Evolutionary conservation across 2,888 invertebrate genomes (phyloP).

Genomic region (Plebejus argus): DNA sequence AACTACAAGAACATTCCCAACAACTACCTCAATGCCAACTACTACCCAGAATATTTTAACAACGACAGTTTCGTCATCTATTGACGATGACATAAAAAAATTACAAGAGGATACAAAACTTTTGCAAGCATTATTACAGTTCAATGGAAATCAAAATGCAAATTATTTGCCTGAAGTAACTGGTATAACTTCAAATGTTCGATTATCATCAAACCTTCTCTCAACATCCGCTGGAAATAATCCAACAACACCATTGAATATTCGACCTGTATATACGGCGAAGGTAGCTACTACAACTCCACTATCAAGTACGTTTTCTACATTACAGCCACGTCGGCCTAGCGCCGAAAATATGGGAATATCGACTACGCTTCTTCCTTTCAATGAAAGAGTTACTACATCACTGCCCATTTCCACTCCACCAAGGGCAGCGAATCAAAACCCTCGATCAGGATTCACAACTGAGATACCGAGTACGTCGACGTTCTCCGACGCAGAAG

Average conservation of each 20-base stretch:
- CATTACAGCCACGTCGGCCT: constrained; percentile 54
- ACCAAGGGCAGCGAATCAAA: constrained; percentile 53
- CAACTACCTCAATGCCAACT: constrained; percentile 43
- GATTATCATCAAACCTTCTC: constrained; percentile 67
- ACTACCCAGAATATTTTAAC: constrained; percentile 46
- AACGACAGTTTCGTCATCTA: constrained; percentile 52
- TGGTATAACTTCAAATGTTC: constrained; percentile 68
- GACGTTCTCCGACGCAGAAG: constrained; percentile 78
- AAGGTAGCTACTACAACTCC: constrained; percentile 56
- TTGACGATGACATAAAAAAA: constrained; percentile 63
- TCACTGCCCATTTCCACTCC: constrained; percentile 51
- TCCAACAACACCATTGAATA: constrained; percentile 63
- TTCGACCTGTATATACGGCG: constrained; percentile 63
- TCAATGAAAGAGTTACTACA: constrained; percentile 58
- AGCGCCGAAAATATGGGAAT: constrained; percentile 62
- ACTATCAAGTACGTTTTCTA: constrained; percentile 55
- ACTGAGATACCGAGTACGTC: constrained; percentile 71
- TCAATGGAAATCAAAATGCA: constrained; percentile 59
- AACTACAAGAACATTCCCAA: constrained; percentile 44
- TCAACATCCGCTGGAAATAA: constrained; percentile 64
- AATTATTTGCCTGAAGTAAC: constrained; percentile 63
- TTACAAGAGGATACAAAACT: constrained; percentile 69
- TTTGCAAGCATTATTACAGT: constrained; percentile 70
- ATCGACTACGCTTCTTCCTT: constrained; percentile 66
- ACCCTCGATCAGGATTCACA: constrained; percentile 54